Conservation (phyloP, 1,140 invertebrate species). For the Goniozus legneri region DNA sequence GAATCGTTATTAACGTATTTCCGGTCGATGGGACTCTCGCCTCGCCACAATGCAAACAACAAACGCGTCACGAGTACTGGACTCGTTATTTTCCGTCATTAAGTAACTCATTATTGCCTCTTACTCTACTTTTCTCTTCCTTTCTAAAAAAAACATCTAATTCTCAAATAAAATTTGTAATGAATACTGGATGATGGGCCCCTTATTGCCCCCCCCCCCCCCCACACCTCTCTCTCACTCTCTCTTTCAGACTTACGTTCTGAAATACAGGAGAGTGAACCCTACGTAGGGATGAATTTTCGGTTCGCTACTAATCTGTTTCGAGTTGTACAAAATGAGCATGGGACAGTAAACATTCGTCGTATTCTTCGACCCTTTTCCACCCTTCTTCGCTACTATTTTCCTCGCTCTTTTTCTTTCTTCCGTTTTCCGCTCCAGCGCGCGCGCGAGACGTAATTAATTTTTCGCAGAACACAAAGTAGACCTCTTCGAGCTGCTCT, state of each 20-base stretch:
- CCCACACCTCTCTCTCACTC: conserved; percentile 11
- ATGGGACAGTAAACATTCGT: conserved; percentile 32
- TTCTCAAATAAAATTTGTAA: no score
- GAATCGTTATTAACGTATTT: conserved; percentile 12
- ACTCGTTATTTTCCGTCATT: conserved; percentile 27
- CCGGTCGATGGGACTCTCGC: no score
- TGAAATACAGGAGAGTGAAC: conserved; percentile 10
- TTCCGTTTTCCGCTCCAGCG: no score
- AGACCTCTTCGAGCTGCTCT: conserved; percentile 8
- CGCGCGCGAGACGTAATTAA: no score
- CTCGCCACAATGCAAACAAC: conserved; percentile 11
- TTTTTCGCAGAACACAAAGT: conserved; percentile 24
- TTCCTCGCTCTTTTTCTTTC: conserved; percentile 5
- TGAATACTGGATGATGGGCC: no score
- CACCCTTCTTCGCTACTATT: conserved; percentile 8
- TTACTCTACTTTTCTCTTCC: no score
- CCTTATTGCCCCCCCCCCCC: no score
- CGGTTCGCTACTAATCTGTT: conserved; percentile 36
- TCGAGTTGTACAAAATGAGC: conserved; percentile 27
- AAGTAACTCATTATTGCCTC: conserved; percentile 27
- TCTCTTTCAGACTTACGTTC: no score
- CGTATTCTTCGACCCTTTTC: conserved; percentile 17
- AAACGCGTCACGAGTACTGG: no score
- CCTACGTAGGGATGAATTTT: conserved; percentile 28
- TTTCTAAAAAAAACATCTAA: no score